These are phyloP conservation scores for Andricus quercusramuli DNA, from an alignment of 2,888 invertebrate species.

Conservation along the genomic window DNA sequence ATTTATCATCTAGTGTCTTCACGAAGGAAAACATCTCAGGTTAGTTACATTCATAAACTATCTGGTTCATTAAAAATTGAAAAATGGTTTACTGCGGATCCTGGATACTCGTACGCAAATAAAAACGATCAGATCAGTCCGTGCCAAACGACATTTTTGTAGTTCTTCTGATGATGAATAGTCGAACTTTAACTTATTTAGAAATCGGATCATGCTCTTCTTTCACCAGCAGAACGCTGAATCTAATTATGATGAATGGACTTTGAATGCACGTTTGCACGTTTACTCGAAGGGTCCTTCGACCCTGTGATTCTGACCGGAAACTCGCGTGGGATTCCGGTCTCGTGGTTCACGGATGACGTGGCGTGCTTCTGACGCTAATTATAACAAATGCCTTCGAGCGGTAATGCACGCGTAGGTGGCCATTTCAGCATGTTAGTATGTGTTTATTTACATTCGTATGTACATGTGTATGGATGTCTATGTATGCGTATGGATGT, in stretches of 20 bases:
- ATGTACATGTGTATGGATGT: not conserved
- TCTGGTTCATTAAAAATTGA: too few species aligned
- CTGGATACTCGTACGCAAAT: not conserved
- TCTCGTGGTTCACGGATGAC: conserved; percentile 38
- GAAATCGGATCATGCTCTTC: not conserved
- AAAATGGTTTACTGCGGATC: not conserved
- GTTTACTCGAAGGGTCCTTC: not conserved
- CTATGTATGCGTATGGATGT: too few species aligned
- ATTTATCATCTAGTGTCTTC: not conserved
- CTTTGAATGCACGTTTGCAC: conserved; percentile 29
- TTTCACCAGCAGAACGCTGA: not conserved
- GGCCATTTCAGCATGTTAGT: not conserved
- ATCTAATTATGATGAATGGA: conserved; percentile 37
- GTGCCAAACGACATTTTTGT: not conserved
- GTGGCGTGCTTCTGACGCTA: conserved; percentile 37
- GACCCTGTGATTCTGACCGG: conserved; percentile 40
- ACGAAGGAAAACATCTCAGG: not conserved
- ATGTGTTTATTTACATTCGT: not conserved
- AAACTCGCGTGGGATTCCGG: conserved; percentile 40
- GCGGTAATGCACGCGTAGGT: conserved; percentile 28
- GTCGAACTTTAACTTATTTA: not conserved
- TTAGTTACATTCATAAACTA: too few species aligned
- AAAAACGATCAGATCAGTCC: not conserved
- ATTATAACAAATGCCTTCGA: conserved; percentile 40
- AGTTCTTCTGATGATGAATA: not conserved